These are phyloP conservation scores for Acinonyx jubatus DNA, from an alignment of 2,113 vertebrate species.

Conservation along the genomic window DNA sequence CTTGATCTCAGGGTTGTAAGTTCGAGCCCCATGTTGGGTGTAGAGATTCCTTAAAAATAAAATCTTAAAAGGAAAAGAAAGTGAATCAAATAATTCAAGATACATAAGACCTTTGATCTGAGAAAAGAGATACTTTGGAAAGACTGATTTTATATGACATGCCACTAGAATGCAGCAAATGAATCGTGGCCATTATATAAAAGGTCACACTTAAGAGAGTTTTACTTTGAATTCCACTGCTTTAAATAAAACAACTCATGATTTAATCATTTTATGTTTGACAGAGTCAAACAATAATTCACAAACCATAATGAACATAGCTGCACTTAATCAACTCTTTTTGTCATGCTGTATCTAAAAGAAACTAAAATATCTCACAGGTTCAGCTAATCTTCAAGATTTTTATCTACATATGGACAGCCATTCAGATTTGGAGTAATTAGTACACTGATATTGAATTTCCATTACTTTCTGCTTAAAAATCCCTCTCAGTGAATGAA, in stretches of 20 bases:
- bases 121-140: slow-evolving; percentile 19
- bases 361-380: slow-evolving; percentile 14
- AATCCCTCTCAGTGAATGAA: neutral
- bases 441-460: neutral
- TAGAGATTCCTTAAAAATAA: no score
- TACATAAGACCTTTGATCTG: neutral
- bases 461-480: neutral
- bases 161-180: neutral
- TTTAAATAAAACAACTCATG: neutral
- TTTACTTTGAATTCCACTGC: neutral
- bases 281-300: slow-evolving; percentile 33
- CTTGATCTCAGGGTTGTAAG: no score
- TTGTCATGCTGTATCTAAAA: neutral
- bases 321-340: neutral
- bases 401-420: neutral
- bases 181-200: neutral
- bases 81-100: slow-evolving; percentile 11
- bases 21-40: no score
- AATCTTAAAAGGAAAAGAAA: no score
- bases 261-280: slow-evolving; percentile 32
- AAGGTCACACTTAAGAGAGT: neutral
- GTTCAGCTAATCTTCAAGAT: neutral
- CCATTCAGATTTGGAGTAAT: neutral
- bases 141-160: neutral
- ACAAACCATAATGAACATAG: slow-evolving; percentile 32